Percentiles rank a stretch among this genome's conserved stretches.
These are phyloP conservation scores for Mylabris sibirica DNA, from an alignment of 2,888 invertebrate species.

Conservation along the genomic window DNA sequence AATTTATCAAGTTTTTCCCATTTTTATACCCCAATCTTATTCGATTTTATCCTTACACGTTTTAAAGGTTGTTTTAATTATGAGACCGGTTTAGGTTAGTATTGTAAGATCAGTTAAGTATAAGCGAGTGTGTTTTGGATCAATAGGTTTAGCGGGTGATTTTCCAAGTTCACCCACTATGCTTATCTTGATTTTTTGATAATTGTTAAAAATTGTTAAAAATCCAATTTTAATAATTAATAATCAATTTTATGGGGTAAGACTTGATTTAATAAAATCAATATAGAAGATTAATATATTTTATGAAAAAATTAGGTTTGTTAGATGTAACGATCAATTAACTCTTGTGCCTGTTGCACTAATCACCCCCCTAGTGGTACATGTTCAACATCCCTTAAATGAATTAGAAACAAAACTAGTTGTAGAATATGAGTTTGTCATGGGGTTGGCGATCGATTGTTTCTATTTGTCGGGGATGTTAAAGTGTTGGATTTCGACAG, in stretches of 20 bases:
- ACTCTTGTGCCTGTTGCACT: neutral
- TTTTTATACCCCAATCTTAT: neutral
- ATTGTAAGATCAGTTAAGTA: neutral
- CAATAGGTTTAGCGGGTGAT: slow-evolving; percentile 33
- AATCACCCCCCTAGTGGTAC: neutral
- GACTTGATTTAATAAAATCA: too few relatives aligned
- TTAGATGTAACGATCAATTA: neutral
- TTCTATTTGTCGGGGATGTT: neutral
- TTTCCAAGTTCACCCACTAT: slow-evolving; percentile 30
- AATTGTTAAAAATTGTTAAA: neutral
- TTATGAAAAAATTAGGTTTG: neutral
- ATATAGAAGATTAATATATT: too few relatives aligned
- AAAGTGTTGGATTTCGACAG: neutral
- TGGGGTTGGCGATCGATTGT: neutral
- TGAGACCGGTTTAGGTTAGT: neutral
- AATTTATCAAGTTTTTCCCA: neutral
- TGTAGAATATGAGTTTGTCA: neutral
- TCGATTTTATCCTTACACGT: neutral
- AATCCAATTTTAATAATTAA: too few relatives aligned
- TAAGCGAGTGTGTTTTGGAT: slow-evolving; percentile 17
- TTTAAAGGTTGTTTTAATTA: neutral
- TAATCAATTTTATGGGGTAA: too few relatives aligned
- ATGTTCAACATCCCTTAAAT: neutral
- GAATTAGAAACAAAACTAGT: neutral
- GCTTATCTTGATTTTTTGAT: slow-evolving; percentile 17